Evolutionary conservation across 2,888 invertebrate species (phyloP).

Genomic region (Mantis religiosa): DNA sequence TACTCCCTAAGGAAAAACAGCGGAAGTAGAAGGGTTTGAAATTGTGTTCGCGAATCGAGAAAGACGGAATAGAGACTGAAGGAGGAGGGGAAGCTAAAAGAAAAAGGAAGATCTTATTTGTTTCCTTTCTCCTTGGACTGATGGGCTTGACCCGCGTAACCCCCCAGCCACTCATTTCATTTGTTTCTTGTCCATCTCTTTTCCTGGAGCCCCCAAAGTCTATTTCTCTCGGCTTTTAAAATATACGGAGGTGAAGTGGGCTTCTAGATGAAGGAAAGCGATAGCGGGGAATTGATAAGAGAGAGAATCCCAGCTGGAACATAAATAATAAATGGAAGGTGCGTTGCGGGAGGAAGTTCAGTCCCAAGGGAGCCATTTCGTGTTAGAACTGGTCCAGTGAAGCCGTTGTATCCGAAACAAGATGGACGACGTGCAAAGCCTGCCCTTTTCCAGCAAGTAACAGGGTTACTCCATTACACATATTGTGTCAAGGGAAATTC

Average conservation of each 20-base stretch:
- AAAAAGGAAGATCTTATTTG: background rate
- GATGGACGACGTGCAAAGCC: background rate
- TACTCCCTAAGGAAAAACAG: background rate
- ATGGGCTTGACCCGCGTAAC: background rate
- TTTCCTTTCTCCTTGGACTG: background rate
- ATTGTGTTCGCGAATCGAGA: background rate
- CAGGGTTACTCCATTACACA: background rate
- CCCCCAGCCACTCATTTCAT: background rate
- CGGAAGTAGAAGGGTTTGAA: background rate
- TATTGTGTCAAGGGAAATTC: background rate
- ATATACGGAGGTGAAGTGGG: background rate
- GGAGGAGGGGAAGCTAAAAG: background rate
- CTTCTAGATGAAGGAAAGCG: background rate
- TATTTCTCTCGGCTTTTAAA: background rate
- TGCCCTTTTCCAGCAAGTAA: background rate
- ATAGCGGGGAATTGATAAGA: background rate
- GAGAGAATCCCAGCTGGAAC: conserved; percentile 1
- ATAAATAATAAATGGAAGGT: background rate
- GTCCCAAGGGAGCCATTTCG: background rate
- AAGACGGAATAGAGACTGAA: background rate
- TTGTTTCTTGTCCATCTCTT: background rate
- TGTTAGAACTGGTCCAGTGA: background rate
- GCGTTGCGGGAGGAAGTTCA: background rate
- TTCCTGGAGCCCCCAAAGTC: background rate
- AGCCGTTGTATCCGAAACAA: background rate